Percentiles rank a stretch among this genome's conserved stretches.
These are phyloP conservation scores for Hapalemur alaotrensis DNA, from an alignment of 2,797 vertebrate genomes.

Conservation along the genomic window DNA sequence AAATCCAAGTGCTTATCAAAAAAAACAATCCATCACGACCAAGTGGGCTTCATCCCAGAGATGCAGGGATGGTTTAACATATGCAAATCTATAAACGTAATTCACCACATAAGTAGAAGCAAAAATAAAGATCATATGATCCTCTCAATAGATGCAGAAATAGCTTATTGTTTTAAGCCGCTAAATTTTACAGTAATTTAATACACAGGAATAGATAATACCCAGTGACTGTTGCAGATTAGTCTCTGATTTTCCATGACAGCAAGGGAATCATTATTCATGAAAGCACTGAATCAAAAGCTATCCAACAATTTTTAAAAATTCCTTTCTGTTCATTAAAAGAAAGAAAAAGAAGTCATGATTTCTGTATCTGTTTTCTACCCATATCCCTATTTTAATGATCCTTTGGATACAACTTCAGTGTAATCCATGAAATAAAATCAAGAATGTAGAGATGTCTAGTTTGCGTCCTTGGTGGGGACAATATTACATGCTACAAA, in stretches of 20 bases:
- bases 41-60: too few species aligned
- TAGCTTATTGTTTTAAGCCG: background rate
- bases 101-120: too few species aligned
- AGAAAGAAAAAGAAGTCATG: background rate
- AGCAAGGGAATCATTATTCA: background rate
- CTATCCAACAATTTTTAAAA: background rate
- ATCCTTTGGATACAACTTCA: background rate
- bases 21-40: too few species aligned
- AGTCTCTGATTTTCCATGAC: background rate
- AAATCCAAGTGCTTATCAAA: too few species aligned
- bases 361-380: background rate
- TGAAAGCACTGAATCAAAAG: constrained; percentile 5
- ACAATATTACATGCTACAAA: background rate
- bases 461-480: background rate
- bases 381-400: background rate
- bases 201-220: background rate
- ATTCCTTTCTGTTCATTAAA: background rate
- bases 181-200: background rate
- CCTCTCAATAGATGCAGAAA: background rate
- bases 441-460: background rate
- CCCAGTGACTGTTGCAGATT: background rate
- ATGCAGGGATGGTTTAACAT: too few species aligned
- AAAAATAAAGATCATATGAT: too few species aligned
- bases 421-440: background rate
- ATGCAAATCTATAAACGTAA: too few species aligned